These are phyloP conservation scores for Mylabris phalerata DNA, from an alignment of 1,140 invertebrate genomes.

Conservation along the genomic window DNA sequence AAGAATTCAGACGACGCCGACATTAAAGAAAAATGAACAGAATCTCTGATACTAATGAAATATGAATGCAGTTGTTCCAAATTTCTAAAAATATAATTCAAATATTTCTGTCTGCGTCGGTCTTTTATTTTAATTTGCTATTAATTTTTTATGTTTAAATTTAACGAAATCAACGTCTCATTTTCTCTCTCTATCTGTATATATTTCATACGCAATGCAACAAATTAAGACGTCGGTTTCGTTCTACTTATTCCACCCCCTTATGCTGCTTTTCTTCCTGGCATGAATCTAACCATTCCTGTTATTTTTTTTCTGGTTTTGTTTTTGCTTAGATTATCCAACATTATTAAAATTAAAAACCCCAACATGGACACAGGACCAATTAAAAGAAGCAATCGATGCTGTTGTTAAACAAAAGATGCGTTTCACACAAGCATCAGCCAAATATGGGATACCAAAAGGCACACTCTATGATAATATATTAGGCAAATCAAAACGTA, in stretches of 20 bases:
- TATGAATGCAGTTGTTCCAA: no score
- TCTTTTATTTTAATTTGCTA: no score
- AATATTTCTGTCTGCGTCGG: no score
- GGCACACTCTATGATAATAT: constrained; percentile 74
- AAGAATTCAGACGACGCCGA: no score
- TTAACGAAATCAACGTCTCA: no score
- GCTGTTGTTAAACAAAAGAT: constrained; percentile 68
- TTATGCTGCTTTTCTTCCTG: constrained; percentile 12
- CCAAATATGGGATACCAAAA: constrained; percentile 66
- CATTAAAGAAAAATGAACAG: no score
- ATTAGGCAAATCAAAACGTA: constrained; percentile 67
- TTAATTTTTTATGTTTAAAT: no score
- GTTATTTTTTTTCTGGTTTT: constrained; percentile 24
- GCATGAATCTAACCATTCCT: constrained; percentile 3
- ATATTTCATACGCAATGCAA: no score
- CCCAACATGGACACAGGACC: constrained; percentile 67
- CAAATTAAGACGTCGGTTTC: no score
- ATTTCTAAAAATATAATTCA: no score
- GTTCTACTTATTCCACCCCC: constrained; percentile 9
- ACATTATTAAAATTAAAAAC: constrained; percentile 61
- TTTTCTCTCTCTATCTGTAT: no score
- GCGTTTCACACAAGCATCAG: constrained; percentile 68
- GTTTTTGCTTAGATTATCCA: constrained; percentile 47
- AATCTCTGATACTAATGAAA: no score
- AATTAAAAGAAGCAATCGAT: constrained; percentile 67